Evolutionary conservation across 2,797 vertebrate genomes (phyloP).

Genomic region (Mycteria americana): DNA sequence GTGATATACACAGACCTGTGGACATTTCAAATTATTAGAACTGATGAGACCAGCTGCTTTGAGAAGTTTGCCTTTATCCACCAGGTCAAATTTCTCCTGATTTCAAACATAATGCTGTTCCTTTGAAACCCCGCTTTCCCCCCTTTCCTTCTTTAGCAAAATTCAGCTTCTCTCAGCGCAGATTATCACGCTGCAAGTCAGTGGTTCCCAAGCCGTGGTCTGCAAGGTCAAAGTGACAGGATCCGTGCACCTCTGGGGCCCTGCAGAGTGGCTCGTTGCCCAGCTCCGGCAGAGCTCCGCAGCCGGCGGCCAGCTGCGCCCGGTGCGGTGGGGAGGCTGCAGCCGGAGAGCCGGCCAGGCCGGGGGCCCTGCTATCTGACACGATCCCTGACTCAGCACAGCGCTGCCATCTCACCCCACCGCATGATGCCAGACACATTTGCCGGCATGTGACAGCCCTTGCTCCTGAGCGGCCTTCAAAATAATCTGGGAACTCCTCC

Average conservation of each 20-base stretch:
- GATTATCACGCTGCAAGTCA: background rate
- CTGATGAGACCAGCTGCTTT: background rate
- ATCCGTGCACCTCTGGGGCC: background rate
- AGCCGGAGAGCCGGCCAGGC: background rate
- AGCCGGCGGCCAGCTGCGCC: background rate
- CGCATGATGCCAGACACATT: conserved; percentile 19
- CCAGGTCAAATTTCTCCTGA: background rate
- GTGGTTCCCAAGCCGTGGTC: background rate
- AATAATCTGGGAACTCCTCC: conserved; percentile 25
- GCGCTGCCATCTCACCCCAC: background rate
- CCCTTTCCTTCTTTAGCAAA: background rate
- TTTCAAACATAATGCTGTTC: accelerated
- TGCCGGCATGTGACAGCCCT: conserved; percentile 37
- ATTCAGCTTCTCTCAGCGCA: background rate
- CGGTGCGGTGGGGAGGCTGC: background rate
- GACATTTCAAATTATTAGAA: background rate
- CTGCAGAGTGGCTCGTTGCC: background rate
- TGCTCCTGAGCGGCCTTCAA: background rate
- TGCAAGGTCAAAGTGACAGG: background rate
- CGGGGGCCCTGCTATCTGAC: background rate
- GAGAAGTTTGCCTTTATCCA: background rate
- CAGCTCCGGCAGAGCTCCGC: background rate
- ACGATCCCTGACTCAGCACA: conserved; percentile 49
- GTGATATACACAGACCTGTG: background rate
- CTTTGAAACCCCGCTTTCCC: background rate